These are phyloP conservation scores for Hedya salicella DNA, from an alignment of 2,888 invertebrate genomes.

Conservation along the genomic window DNA sequence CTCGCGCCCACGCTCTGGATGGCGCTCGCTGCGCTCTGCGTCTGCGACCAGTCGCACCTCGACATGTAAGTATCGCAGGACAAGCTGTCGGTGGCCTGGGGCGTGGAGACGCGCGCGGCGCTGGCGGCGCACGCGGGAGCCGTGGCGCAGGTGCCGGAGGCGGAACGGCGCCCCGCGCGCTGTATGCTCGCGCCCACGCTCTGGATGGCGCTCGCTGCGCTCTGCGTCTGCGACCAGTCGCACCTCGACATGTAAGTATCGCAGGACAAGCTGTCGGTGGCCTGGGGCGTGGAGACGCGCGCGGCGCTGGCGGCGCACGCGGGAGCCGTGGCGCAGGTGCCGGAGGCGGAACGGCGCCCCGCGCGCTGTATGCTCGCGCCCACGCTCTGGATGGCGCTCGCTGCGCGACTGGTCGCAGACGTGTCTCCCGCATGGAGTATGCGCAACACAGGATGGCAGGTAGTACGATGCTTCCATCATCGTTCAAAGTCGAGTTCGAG, in stretches of 20 bases:
- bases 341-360: slow-evolving; percentile 90
- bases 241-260: slow-evolving; percentile 73
- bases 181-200: slow-evolving; percentile 94
- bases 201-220: slow-evolving; percentile 96
- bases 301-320: slow-evolving; percentile 95
- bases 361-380: slow-evolving; percentile 92
- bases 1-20: slow-evolving; percentile 95
- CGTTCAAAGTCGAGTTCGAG: too few relatives aligned
- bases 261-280: slow-evolving; percentile 93
- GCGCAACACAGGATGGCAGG: too few relatives aligned
- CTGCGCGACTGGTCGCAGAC: slow-evolving; percentile 96
- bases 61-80: slow-evolving; percentile 84
- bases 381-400: slow-evolving; percentile 95
- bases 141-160: slow-evolving; percentile 92
- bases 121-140: slow-evolving; percentile 94
- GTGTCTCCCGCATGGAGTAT: too few relatives aligned
- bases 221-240: slow-evolving; percentile 86
- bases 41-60: slow-evolving; percentile 89
- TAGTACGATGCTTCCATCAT: too few relatives aligned
- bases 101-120: slow-evolving; percentile 93
- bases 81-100: slow-evolving; percentile 94
- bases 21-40: slow-evolving; percentile 89
- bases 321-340: slow-evolving; percentile 91
- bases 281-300: slow-evolving; percentile 95
- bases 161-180: slow-evolving; percentile 89